Base-by-base conservation (phyloP, 2,113 vertebrate genomes). In the Hiodon alosoides region DNA sequence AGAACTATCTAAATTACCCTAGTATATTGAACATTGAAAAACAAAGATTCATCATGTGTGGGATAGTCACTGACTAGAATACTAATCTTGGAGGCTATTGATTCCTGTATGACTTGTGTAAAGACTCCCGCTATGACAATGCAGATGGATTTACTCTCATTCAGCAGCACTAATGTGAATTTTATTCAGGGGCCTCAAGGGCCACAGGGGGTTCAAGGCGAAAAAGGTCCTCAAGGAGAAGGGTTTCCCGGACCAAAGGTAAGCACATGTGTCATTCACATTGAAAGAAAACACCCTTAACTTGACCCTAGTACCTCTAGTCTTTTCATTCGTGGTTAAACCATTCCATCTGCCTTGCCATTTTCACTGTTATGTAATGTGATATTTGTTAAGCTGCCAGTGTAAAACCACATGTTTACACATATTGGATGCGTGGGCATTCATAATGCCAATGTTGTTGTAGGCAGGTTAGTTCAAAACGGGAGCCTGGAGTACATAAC, bases 171-270 rank as follows among this genome's bases (percentile, higher is more conserved):
- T 59, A 11, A 9, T 59, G 3, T 16, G 16, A 16, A 16, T 54
- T 79, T 86, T 31, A 31, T 81, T 76, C 69, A 97, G 95, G 95
- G 95, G 14, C 87, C 93, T 87, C 93, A 92, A 90, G 95, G 95
- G 86, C 89, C 91, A 79, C 94, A 93, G 76, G 95, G 95, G 79
- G 81, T 92, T 86, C 92, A 89, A 85, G 95, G 95, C 67, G 94
- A 88, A 84, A 93, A 93, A 85, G 94, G 95, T 80, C 86, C 83
- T 7, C 88, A 84, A 50, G 95, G 94, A 74, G 94, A 96, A 85
- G 95, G 95, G 4, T 87, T 94, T 80, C 95, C 94, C 78, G 94
- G 94, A 85, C 77, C 87, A 79, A 97, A 97, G 93, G 95, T 96
- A 91, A 79, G 55, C 64, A 9, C 58, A 59, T 59, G 3, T 59